phyloP scores from a whole-genome alignment of 2,888 invertebrate genomes.

The Drosophila rubida region DNA sequence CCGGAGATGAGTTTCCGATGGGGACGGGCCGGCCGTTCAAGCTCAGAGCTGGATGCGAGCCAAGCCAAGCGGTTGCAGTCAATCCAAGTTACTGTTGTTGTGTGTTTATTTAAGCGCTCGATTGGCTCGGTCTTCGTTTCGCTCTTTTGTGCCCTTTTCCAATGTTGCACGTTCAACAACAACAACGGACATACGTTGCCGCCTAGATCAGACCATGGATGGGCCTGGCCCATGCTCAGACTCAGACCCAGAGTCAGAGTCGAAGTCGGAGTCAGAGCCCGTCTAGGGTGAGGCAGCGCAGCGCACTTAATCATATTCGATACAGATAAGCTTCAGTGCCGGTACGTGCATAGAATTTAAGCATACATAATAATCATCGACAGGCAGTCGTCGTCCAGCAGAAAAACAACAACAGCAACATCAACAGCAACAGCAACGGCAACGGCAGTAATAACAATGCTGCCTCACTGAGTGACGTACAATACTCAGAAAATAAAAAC shows the following conservation, averaged over 20 bases:
- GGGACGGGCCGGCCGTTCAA: slow-evolving; percentile 13
- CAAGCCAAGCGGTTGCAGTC: slow-evolving; percentile 36
- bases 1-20: slow-evolving; percentile 47
- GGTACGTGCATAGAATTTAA: slow-evolving; percentile 78
- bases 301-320: slow-evolving; percentile 80
- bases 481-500: slow-evolving; percentile 29
- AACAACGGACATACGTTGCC: slow-evolving; percentile 17
- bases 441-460: slow-evolving; percentile 30
- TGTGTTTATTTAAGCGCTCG: slow-evolving; percentile 72
- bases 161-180: slow-evolving; percentile 70
- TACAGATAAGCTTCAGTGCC: slow-evolving; percentile 79
- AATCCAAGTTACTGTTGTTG: slow-evolving; percentile 31
- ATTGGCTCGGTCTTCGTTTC: slow-evolving; percentile 28
- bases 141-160: slow-evolving; percentile 70
- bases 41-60: slow-evolving; percentile 55
- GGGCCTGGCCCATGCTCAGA: not conserved
- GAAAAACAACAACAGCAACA: slow-evolving; percentile 27
- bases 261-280: slow-evolving; percentile 4
- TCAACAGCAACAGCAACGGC: slow-evolving; percentile 12
- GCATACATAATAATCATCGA: slow-evolving; percentile 78
- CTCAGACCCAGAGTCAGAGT: not conserved
- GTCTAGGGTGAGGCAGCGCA: slow-evolving; percentile 68
- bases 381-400: slow-evolving; percentile 60
- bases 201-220: slow-evolving; percentile 36
- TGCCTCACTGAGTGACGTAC: slow-evolving; percentile 47